Percentiles rank a stretch among this genome's conserved stretches.
Evolutionary conservation across 2,888 invertebrate species (phyloP).

Genomic region (Quadroppia sp.): DNA sequence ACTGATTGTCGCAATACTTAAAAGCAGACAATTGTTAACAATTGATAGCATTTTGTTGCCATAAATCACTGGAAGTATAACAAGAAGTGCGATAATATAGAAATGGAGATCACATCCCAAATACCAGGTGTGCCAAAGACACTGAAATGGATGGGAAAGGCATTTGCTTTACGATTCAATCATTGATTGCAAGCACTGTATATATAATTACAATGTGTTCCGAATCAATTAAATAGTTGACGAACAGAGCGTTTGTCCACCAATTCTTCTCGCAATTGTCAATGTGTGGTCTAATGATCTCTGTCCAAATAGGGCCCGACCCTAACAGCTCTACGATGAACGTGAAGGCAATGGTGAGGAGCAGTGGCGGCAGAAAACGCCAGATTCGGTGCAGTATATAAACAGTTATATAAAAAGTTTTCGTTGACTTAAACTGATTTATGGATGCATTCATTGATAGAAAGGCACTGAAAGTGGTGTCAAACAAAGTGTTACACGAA

Average conservation of each 20-base stretch:
- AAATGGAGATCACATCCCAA: conserved; percentile 42
- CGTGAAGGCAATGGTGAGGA: conserved; percentile 5
- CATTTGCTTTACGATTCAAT: no score
- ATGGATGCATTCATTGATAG: background rate
- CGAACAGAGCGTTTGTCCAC: conserved; percentile 37
- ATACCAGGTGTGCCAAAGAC: conserved; percentile 42
- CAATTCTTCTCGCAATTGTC: conserved; percentile 9
- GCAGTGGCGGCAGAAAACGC: conserved; percentile 29
- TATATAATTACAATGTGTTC: no score
- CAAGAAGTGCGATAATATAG: conserved; percentile 24
- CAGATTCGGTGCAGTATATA: conserved; percentile 12
- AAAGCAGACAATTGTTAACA: background rate
- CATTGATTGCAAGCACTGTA: no score
- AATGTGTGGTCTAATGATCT: background rate
- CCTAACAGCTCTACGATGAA: no score
- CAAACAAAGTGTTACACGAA: no score
- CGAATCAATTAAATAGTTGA: no score
- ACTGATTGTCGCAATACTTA: no score
- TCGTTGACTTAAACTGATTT: background rate
- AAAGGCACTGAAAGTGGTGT: conserved; percentile 29
- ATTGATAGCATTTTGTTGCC: background rate
- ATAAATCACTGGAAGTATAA: conserved; percentile 19
- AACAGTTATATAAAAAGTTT: no score
- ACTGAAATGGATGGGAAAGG: conserved; percentile 36
- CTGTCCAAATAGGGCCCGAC: conserved; percentile 30